These are phyloP conservation scores for Staurois parvus DNA, from an alignment of 2,797 vertebrate species.

Conservation along the genomic window DNA sequence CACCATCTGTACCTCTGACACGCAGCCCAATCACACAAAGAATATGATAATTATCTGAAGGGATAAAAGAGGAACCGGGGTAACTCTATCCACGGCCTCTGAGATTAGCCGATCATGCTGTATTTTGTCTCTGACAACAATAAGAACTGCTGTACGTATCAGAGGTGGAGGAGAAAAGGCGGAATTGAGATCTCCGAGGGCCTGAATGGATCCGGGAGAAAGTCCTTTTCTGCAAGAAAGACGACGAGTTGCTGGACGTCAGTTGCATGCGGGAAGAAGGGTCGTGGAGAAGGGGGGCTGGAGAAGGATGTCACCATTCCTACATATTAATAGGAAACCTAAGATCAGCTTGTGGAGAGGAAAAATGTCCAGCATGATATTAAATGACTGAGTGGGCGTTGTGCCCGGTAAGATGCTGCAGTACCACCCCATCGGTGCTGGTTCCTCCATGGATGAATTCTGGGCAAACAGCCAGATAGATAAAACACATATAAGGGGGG, in stretches of 20 bases:
- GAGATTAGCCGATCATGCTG: slow-evolving; percentile 23
- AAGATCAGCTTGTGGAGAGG: slow-evolving; percentile 4
- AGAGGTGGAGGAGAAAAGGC: slow-evolving; percentile 2
- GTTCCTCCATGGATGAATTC: background rate
- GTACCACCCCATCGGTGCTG: background rate
- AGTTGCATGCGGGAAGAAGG: slow-evolving; percentile 41
- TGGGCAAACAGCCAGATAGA: too few relatives aligned
- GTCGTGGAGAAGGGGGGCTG: slow-evolving; percentile 39
- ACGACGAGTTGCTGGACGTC: slow-evolving; percentile 48
- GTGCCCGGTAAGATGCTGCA: background rate
- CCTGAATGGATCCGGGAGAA: slow-evolving; percentile 44
- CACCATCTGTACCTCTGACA: slow-evolving; percentile 22
- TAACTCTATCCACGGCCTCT: slow-evolving; percentile 6
- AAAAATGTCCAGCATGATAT: slow-evolving; percentile 11
- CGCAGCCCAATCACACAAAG: slow-evolving; percentile 17
- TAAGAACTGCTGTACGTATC: slow-evolving; percentile 36
- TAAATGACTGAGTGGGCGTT: background rate
- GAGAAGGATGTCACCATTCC: slow-evolving; percentile 35
- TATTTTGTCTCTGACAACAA: slow-evolving; percentile 52
- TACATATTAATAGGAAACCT: slow-evolving; percentile 46
- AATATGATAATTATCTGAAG: slow-evolving; percentile 17
- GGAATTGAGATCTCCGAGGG: background rate
- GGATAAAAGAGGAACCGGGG: slow-evolving; percentile 37
- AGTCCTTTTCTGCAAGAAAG: slow-evolving; percentile 39
- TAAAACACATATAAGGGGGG: too few relatives aligned